phyloP scores from a whole-genome alignment of 2,797 vertebrate species.

The Agapornis canus region DNA sequence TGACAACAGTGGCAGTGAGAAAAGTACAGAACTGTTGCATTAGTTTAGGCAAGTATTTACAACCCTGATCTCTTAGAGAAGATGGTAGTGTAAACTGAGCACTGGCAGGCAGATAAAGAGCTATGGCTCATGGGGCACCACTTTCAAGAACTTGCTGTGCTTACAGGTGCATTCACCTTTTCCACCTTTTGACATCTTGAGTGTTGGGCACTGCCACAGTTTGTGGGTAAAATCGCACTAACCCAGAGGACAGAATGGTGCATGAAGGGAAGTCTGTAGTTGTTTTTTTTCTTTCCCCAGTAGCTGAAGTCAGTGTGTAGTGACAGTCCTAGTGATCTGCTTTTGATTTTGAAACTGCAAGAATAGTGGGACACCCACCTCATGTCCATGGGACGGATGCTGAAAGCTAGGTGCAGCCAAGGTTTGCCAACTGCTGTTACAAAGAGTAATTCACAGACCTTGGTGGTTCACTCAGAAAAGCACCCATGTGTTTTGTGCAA shows the following conservation, averaged over 20 bases:
- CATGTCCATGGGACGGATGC: not conserved
- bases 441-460: not conserved
- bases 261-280: not conserved
- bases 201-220: not conserved
- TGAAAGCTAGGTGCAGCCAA: conserved; percentile 16
- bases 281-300: accelerated
- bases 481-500: not conserved
- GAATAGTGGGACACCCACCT: not conserved
- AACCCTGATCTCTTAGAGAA: not conserved
- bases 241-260: not conserved
- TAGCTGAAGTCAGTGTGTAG: not conserved
- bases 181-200: not conserved
- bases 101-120: not conserved
- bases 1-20: not conserved
- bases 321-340: not conserved
- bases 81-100: not conserved
- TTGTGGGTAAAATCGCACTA: not conserved
- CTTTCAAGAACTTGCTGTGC: not conserved
- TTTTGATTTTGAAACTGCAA: conserved; percentile 16
- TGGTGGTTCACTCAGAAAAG: not conserved
- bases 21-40: not conserved
- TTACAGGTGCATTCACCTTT: not conserved
- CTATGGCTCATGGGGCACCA: not conserved
- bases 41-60: not conserved
- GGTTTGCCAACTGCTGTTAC: conserved; percentile 21